Evolutionary conservation across 92 coral and sea anemone species (phyloP), one percentile per base, ranked within the genome.

Genomic region (Phenganax subtilis): DNA sequence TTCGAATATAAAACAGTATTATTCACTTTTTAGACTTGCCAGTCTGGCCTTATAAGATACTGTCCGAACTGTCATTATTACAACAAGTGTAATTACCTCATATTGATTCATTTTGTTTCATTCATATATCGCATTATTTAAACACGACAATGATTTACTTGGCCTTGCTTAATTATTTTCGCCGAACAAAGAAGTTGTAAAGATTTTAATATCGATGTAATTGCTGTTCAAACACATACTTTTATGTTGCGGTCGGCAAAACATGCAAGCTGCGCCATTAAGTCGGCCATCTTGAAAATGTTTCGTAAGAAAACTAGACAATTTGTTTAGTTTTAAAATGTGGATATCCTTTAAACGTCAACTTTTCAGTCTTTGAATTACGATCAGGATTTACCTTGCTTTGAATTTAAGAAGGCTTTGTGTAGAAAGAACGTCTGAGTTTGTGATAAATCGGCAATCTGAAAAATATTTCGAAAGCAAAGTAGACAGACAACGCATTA

Each of bases 1-100:
- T 61, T 1, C 1, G n/a, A 15, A 28, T 61, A 1, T 5, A 61
- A 61, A 17, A 64, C 12, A 17, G 9, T 64, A n/a, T n/a, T 64
- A 0, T 3, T 28, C 10, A 5, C 47, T 68, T 16, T 37, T 0
- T 20, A 44, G 16, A 10, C 16, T 15, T 0, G 59, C 15, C 52
- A 68, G 51, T 51, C 73, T 79, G 83, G 83, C 83, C 27, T 51
- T 12, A 73, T 62, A 12, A 79, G 83, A 79, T 51, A 79, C 74
- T 63, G 47, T 17, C 31, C 73, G 30, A 64, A 7, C 59, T 12
- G 20, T 29, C 15, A 73, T 14, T 11, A 54, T 73, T 51, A 73
- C 52, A 57, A 61, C 51, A 62, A 16, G 81, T 20, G 3, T 55
- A 73, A 55, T 77, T 62, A 27, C 74, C 29, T 51, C 57, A 67